Evolutionary conservation across 2,113 vertebrate genomes (phyloP), one percentile per base, ranked within the genome.

Genomic region (Oriolus oriolus): DNA sequence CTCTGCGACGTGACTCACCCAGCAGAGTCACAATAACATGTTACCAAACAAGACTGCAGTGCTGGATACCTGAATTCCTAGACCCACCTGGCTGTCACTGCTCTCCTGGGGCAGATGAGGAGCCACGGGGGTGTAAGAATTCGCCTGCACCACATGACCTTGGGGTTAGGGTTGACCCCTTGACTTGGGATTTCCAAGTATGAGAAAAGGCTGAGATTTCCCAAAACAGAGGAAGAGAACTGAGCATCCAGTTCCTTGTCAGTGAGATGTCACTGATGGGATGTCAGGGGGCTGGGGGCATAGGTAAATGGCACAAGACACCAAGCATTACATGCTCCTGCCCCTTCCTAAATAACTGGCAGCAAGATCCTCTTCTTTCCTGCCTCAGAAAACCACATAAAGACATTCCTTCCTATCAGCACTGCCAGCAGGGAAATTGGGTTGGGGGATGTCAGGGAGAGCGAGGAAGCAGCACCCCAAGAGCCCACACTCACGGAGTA

Each of bases 11-110:
- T 92, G 81, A 96, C 86, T 96, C 93, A 92, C 19, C 19, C 69
- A 69, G 80, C 24, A 27, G 54, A 89, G 20, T 33, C 53, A 87
- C 85, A 84, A 59, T 41, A 89, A 87, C 63, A 53, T 0, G 4
- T 90, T 87, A 93, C 57, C 52, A 79, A 96, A 89, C 44, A 27
- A 57, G 64, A 33, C 77, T 68, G 74, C 70, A 85, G 68, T 52
- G 88, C 59, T 70, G 28, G 16, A 37, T 11, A 60, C 53, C 73
- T 57, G 50, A 31, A 22, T 12, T 79, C 53, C 19, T 0, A 1
- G 80, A 64, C 42, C 41, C 23, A 60, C 24, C 44, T 52, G n/a
- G 42, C 18, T 76, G 22, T 33, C 41, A 59, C 30, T 2, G 1
- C 65, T 59, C 68, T 73, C 59, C 45, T 6, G 3, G 33, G 35